Evolutionary conservation across 1,140 invertebrate genomes (phyloP).

Genomic region (Bombyx mandarina): DNA sequence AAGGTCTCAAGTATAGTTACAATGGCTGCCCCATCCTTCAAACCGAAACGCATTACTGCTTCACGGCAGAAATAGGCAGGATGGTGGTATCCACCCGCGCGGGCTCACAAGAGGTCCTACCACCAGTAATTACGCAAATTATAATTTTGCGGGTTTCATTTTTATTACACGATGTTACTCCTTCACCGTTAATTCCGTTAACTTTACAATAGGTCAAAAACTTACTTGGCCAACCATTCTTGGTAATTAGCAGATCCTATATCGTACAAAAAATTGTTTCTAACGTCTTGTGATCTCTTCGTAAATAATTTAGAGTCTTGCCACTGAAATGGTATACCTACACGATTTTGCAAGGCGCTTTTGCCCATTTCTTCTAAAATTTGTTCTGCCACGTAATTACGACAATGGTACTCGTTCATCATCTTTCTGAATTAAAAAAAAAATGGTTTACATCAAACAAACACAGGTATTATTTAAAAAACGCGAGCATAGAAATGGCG

Average conservation of each 20-base stretch:
- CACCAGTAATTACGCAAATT: too few species aligned
- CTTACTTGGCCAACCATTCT: constrained; percentile 78
- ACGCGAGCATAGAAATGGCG: not conserved
- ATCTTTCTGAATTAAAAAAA: constrained; percentile 68
- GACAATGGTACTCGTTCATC: constrained; percentile 82
- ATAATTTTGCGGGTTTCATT: too few species aligned
- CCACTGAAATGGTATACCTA: constrained; percentile 31
- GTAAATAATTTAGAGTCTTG: constrained; percentile 5
- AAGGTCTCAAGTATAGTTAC: too few species aligned
- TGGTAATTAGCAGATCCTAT: constrained; percentile 78
- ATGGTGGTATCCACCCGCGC: too few species aligned
- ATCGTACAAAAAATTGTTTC: constrained; percentile 72
- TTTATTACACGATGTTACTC: too few species aligned
- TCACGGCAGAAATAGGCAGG: too few species aligned
- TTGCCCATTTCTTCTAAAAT: constrained; percentile 75
- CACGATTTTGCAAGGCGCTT: constrained; percentile 43
- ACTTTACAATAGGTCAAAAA: not conserved
- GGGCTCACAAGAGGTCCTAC: too few species aligned
- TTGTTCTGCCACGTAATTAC: constrained; percentile 78
- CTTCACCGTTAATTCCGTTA: too few species aligned
- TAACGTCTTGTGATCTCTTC: constrained; percentile 29
- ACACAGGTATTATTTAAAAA: not conserved
- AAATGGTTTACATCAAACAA: constrained; percentile 6
- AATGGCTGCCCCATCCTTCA: too few species aligned
- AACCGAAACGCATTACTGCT: too few species aligned